Conservation (phyloP, 2,888 invertebrate species). For the Gryllus longicercus region DNA sequence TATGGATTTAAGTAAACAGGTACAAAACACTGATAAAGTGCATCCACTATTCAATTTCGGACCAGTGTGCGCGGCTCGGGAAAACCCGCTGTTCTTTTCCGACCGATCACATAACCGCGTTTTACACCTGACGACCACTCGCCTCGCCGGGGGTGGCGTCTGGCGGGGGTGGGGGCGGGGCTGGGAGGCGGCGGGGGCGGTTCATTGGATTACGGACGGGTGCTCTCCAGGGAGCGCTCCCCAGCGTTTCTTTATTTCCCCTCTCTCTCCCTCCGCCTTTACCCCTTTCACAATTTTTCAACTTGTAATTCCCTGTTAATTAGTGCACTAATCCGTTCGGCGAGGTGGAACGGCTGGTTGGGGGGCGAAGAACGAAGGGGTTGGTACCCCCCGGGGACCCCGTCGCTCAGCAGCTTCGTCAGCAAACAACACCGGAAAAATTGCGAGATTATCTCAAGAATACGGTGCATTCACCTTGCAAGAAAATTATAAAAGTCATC, state of each 20-base stretch:
- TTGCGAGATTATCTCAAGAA: conserved; percentile 17
- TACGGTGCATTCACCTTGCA: conserved; percentile 5
- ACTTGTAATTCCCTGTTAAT: conserved; percentile 11
- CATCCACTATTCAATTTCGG: too few species aligned
- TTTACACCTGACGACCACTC: neutral
- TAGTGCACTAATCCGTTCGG: neutral
- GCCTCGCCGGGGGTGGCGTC: neutral
- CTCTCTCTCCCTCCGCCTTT: neutral
- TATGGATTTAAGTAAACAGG: too few species aligned
- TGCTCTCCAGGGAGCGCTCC: neutral
- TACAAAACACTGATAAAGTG: too few species aligned
- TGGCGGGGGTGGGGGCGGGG: neutral
- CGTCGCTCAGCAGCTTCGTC: neutral
- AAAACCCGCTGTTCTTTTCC: neutral
- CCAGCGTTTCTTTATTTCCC: neutral
- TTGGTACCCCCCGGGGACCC: neutral
- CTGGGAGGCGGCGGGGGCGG: neutral
- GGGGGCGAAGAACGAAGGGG: neutral
- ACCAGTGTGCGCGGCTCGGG: neutral
- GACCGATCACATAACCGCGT: neutral
- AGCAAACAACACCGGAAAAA: conserved; percentile 17
- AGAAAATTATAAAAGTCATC: conserved; percentile 10
- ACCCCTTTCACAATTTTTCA: neutral
- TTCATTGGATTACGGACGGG: conserved; percentile 1
- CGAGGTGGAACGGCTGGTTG: conserved; percentile 1